These are phyloP conservation scores for Rhodeus uyekii DNA, from an alignment of 2,797 vertebrate species.

Conservation along the genomic window DNA sequence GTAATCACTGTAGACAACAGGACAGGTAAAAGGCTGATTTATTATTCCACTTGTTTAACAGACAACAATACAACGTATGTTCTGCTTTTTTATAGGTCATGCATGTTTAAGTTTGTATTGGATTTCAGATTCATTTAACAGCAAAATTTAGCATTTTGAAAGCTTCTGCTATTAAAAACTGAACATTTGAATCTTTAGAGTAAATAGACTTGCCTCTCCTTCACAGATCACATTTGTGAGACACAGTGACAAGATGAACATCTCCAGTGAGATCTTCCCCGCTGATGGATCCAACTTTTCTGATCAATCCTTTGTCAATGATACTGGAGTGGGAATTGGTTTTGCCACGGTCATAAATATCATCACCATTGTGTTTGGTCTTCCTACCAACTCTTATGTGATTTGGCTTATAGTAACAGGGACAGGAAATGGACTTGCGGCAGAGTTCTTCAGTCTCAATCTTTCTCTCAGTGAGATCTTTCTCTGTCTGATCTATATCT, in stretches of 20 bases:
- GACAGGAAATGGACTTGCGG: constrained; percentile 1
- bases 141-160: not conserved
- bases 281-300: not conserved
- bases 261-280: not conserved
- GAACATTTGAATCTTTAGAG: not conserved
- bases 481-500: not conserved
- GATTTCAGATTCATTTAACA: not conserved
- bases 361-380: not conserved
- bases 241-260: not conserved
- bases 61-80: not conserved
- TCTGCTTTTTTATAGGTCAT: not conserved
- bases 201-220: not conserved
- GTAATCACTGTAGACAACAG: not conserved
- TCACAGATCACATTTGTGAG: not conserved
- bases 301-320: not conserved
- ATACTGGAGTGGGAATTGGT: not conserved
- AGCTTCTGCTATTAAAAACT: not conserved
- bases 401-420: not conserved
- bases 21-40: not conserved
- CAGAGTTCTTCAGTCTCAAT: not conserved
- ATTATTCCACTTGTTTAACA: not conserved
- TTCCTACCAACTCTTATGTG: not conserved
- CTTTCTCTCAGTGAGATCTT: not conserved
- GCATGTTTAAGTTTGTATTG: not conserved
- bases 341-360: not conserved